Evolutionary conservation across 2,797 vertebrate species (phyloP).

Genomic region (Kryptolebias ocellatus): DNA sequence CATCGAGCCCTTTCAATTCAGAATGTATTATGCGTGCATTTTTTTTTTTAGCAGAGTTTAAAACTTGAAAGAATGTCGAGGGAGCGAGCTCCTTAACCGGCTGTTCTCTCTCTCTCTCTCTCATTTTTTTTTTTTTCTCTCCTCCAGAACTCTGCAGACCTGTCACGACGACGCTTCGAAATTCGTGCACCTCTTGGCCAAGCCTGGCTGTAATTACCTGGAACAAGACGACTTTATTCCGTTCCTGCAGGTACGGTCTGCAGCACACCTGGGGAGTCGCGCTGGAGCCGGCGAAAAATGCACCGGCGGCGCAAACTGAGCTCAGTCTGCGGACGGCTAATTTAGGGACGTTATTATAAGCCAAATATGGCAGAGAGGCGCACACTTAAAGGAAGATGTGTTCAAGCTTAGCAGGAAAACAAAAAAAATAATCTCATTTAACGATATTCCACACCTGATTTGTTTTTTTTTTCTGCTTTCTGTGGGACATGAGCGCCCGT

Average conservation of each 20-base stretch:
- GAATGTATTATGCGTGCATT: slow-evolving; percentile 61
- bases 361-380: neutral
- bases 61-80: slow-evolving; percentile 39
- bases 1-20: slow-evolving; percentile 54
- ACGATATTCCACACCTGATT: slow-evolving; percentile 61
- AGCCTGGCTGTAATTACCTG: slow-evolving; percentile 91
- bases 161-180: slow-evolving; percentile 93
- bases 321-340: slow-evolving; percentile 44
- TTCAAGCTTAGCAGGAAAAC: slow-evolving; percentile 1
- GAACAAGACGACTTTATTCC: slow-evolving; percentile 98
- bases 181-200: slow-evolving; percentile 94
- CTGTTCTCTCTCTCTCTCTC: slow-evolving; percentile 56
- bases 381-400: slow-evolving; percentile 3
- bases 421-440: slow-evolving; percentile 10
- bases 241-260: slow-evolving; percentile 91
- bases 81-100: slow-evolving; percentile 50
- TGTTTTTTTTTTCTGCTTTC: slow-evolving; percentile 56
- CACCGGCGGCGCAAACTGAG: slow-evolving; percentile 36
- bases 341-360: slow-evolving; percentile 35
- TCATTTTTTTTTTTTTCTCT: slow-evolving; percentile 72
- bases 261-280: slow-evolving; percentile 62
- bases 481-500: slow-evolving; percentile 48
- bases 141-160: slow-evolving; percentile 89
- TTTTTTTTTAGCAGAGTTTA: slow-evolving; percentile 42
- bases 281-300: slow-evolving; percentile 58